A percentile compares a stretch with the other conserved stretches of the same genome.
These are phyloP conservation scores for Canis aureus DNA, from an alignment of 2,113 vertebrate genomes.

Conservation along the genomic window DNA sequence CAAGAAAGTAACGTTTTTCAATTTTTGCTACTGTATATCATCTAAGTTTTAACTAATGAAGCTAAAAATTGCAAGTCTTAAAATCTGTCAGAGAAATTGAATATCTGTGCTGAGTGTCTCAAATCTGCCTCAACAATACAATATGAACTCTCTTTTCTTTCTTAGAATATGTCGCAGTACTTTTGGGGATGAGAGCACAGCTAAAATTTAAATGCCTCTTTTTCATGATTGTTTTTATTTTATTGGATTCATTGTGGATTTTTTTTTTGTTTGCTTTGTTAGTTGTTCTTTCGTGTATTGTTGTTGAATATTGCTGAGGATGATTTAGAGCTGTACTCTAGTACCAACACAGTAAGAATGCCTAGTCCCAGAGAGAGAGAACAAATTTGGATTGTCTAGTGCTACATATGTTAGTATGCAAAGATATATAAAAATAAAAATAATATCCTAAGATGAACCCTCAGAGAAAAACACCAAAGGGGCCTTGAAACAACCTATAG, in stretches of 20 bases:
- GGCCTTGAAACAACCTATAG: background rate
- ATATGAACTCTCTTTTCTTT: background rate
- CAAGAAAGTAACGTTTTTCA: background rate
- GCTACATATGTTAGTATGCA: background rate
- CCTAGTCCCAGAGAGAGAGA: background rate
- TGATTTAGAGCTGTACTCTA: background rate
- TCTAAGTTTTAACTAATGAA: background rate
- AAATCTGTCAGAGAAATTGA: background rate
- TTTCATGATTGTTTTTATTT: background rate
- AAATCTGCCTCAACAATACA: background rate
- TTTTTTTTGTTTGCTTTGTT: background rate
- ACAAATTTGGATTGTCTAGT: background rate
- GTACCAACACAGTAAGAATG: background rate
- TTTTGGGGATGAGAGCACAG: background rate
- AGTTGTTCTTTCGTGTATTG: background rate
- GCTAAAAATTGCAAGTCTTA: background rate
- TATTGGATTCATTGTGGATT: background rate
- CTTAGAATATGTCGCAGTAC: background rate
- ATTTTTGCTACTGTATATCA: background rate
- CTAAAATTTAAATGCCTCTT: background rate
- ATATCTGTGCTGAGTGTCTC: background rate
- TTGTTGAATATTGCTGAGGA: background rate
- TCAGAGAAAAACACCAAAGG: background rate
- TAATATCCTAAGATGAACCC: background rate
- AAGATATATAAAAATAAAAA: background rate